Percentiles rank a stretch among this genome's conserved stretches.
Evolutionary conservation across 2,113 vertebrate species (phyloP).

Genomic region (Psilopsiagon aymara): DNA sequence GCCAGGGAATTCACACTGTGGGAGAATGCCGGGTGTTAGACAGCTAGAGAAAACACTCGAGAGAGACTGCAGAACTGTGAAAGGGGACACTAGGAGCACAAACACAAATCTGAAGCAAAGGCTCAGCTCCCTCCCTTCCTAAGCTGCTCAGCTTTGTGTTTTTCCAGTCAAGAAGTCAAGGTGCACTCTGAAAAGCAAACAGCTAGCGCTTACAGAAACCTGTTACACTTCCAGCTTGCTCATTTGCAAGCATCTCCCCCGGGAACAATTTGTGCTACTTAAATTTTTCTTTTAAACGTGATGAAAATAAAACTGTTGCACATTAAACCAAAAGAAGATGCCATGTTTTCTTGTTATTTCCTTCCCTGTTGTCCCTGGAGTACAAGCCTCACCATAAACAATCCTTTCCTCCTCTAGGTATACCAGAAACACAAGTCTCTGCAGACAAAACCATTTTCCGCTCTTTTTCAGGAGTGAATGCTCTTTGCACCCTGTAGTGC

Average conservation of each 20-base stretch:
- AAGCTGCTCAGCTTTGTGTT: background rate
- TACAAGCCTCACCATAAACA: background rate
- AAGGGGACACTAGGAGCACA: background rate
- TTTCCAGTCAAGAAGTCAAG: background rate
- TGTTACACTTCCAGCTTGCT: background rate
- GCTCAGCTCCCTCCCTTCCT: background rate
- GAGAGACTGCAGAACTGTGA: rapidly evolving
- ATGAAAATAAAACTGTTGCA: background rate
- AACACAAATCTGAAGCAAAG: background rate
- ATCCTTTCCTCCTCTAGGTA: conserved; percentile 3
- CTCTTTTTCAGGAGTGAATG: conserved; percentile 20
- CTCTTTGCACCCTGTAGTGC: conserved; percentile 62
- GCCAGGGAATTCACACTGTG: background rate
- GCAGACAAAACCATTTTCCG: conserved; percentile 32
- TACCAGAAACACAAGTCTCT: background rate
- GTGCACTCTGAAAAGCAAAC: background rate
- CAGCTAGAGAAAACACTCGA: background rate
- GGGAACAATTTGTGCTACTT: background rate
- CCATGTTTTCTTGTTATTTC: background rate
- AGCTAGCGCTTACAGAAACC: background rate
- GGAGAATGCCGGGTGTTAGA: background rate
- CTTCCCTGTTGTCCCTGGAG: background rate
- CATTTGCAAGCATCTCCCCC: background rate
- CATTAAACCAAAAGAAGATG: background rate
- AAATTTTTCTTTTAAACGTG: conserved; percentile 7